phyloP scores from a whole-genome alignment of 2,113 vertebrate species.

The Salminus brasiliensis region DNA sequence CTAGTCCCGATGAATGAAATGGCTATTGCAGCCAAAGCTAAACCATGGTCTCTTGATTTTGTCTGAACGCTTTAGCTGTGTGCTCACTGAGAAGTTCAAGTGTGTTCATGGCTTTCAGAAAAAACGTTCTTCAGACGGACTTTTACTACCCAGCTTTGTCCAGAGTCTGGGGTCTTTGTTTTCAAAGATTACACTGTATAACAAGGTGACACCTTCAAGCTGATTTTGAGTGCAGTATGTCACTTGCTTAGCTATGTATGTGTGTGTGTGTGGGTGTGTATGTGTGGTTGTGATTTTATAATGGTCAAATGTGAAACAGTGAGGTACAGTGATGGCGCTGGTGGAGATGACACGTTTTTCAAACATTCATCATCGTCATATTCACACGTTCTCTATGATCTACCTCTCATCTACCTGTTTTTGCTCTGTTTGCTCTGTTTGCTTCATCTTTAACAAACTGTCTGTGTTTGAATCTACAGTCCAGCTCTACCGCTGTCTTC shows the following conservation, averaged over 20 bases:
- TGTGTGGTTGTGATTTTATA: constrained; percentile 36
- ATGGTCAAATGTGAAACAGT: constrained; percentile 37
- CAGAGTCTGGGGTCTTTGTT: not conserved
- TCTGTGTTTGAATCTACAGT: not conserved
- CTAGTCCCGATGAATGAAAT: too few relatives aligned
- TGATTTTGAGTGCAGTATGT: constrained; percentile 16
- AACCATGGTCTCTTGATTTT: not conserved
- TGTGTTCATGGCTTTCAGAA: too few relatives aligned
- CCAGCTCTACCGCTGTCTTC: not conserved
- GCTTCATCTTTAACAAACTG: not conserved
- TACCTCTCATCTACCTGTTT: constrained; percentile 71
- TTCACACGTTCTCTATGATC: constrained; percentile 62
- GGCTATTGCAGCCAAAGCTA: not conserved
- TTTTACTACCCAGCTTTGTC: not conserved
- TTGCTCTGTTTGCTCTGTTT: constrained; percentile 39
- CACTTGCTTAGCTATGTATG: constrained; percentile 27
- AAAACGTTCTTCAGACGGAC: not conserved
- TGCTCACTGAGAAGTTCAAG: not conserved
- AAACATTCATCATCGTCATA: constrained; percentile 4
- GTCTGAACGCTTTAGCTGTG: not conserved
- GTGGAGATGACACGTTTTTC: constrained; percentile 35
- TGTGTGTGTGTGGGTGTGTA: constrained; percentile 39
- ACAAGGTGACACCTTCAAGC: not conserved
- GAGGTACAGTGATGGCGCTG: constrained; percentile 60
- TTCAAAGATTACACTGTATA: not conserved